Evolutionary conservation across 2,888 invertebrate genomes (phyloP).

Genomic region (Cantharis lateralis): DNA sequence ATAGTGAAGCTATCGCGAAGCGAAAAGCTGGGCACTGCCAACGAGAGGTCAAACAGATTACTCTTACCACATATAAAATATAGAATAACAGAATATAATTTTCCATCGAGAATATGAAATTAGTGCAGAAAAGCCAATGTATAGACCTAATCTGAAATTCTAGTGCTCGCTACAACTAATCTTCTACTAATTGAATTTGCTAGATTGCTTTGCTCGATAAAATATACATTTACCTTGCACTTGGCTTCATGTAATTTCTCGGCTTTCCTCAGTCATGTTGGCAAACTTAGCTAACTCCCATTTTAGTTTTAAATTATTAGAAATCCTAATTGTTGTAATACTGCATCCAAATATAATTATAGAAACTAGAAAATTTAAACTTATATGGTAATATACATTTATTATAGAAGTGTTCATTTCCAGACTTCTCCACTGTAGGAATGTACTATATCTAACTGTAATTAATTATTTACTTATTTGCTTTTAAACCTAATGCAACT

Average conservation of each 20-base stretch:
- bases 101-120: constrained; percentile 33
- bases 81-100: constrained; percentile 26
- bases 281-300: constrained; percentile 25
- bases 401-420: neutral
- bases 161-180: constrained; percentile 51
- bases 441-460: neutral
- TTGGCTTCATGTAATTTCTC: constrained; percentile 48
- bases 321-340: constrained; percentile 12
- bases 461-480: neutral
- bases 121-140: constrained; percentile 34
- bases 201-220: constrained; percentile 57
- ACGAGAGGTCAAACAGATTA: neutral
- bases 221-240: constrained; percentile 56
- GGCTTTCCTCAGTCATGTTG: constrained; percentile 43
- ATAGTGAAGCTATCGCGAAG: neutral
- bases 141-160: constrained; percentile 44
- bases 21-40: neutral
- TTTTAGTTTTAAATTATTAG: constrained; percentile 26
- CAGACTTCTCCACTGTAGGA: neutral
- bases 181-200: constrained; percentile 57
- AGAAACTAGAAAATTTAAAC: neutral
- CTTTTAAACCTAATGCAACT: neutral
- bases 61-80: constrained; percentile 16
- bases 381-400: neutral
- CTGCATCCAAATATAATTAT: constrained; percentile 1